These are phyloP conservation scores for Hippopotamyrus pictus DNA, from an alignment of 2,797 vertebrate species.

Conservation along the genomic window DNA sequence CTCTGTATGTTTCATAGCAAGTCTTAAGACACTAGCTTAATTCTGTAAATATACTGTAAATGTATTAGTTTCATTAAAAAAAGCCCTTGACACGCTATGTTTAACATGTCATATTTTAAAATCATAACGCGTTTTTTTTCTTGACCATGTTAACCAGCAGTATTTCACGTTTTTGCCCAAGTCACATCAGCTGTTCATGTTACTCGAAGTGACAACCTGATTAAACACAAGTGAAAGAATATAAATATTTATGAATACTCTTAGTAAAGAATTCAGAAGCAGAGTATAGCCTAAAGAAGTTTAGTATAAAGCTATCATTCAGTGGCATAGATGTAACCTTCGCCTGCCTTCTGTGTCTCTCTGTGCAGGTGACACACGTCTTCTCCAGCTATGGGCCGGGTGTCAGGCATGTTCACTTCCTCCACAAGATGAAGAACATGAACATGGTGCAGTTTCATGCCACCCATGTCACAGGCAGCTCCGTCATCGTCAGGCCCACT, in stretches of 20 bases:
- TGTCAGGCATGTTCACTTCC: slow-evolving; percentile 63
- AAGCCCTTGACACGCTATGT: no score
- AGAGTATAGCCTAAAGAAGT: neutral
- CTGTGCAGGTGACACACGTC: slow-evolving; percentile 69
- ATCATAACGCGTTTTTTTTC: neutral
- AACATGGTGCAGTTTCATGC: slow-evolving; percentile 53
- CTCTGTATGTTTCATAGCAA: neutral
- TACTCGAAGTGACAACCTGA: neutral
- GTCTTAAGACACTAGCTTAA: neutral
- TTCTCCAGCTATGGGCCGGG: slow-evolving; percentile 75
- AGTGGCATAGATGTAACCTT: neutral
- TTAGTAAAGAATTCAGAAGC: neutral
- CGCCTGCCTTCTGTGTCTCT: neutral
- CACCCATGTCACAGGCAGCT: slow-evolving; percentile 64
- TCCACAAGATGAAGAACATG: slow-evolving; percentile 70
- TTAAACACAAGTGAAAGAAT: neutral
- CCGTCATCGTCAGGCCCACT: slow-evolving; percentile 54
- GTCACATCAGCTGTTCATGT: neutral
- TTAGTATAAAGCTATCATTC: neutral
- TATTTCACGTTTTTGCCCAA: neutral
- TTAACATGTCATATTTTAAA: neutral
- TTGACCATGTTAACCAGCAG: neutral
- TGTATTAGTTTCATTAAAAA: neutral
- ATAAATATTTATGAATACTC: neutral
- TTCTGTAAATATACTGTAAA: neutral